Base-by-base conservation (phyloP, 1,140 invertebrate genomes). In the Holcopasites calliopsidis region DNA sequence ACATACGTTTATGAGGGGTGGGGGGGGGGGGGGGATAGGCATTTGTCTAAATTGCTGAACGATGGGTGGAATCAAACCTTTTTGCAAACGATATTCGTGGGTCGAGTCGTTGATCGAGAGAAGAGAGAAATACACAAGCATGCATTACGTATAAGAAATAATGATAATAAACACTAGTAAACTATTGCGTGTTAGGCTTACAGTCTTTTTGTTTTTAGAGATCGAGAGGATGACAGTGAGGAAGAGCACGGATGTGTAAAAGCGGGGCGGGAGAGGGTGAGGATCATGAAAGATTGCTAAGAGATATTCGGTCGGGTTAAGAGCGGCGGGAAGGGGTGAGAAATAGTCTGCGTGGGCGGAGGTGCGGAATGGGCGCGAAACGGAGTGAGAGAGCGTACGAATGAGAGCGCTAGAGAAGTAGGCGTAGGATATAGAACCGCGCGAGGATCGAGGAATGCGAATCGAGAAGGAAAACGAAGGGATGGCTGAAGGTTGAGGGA, bases 111-210 rank as follows among this genome's bases (percentile, higher is more conserved):
- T 68, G 73, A 77, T 57, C 73, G 60, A 76, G 54, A 76, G 52
- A 80, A 23, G 57, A n/a, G n/a, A n/a, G n/a, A 60, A 21, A 77
- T 44, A 82, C 40, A 79, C 77, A 76, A 79, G 72, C 77, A 80
- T 76, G 77, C 82, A 82, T 76, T 85, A 85, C 80, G 38, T 74
- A 76, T 88, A 86, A 88, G 82, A 88, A 80, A 44, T 87, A 88
- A 87, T 74, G 78, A 88, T 87, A 88, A 88, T 88, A 87, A 89
- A 85, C 79, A 83, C 82, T 74, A 76, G 85, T 86, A 80, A 82
- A 87, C 78, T 83, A 85, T 85, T 83, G 87, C 82, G 88, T 86
- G 79, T 87, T 89, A 87, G 83, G 76, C 75, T 83, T 83, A 86
- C 81, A 80, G 58, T 87, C 80, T 87, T 84, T 84, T 85, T n/a